A percentile compares a stretch with the other conserved stretches of the same genome.
phyloP scores from a whole-genome alignment of 2,888 invertebrate genomes.

The Cryptus viduatorius region DNA sequence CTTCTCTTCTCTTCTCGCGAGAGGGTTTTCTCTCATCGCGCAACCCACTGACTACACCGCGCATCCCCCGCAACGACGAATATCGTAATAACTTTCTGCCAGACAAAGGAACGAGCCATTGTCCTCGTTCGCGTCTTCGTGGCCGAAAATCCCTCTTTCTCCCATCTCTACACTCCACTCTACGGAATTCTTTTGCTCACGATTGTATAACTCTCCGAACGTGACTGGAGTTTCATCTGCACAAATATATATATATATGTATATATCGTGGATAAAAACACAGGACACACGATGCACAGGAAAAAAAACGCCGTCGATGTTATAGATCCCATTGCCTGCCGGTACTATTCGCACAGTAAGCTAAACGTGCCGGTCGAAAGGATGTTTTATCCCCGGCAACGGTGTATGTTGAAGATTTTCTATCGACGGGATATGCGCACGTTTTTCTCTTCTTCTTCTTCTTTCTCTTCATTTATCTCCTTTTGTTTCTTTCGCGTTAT shows the following conservation, averaged over 20 bases:
- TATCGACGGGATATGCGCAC: slow-evolving; percentile 57
- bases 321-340: slow-evolving; percentile 17
- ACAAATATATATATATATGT: not conserved
- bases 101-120: slow-evolving; percentile 60
- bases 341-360: slow-evolving; percentile 52
- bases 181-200: slow-evolving; percentile 43
- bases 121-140: slow-evolving; percentile 46
- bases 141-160: slow-evolving; percentile 1
- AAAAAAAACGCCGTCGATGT: slow-evolving; percentile 23
- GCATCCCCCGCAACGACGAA: slow-evolving; percentile 52
- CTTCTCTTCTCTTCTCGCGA: slow-evolving; percentile 18
- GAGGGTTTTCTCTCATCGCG: not conserved
- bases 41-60: not conserved
- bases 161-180: too few relatives aligned
- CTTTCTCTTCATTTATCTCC: not conserved
- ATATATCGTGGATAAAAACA: not conserved
- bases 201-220: slow-evolving; percentile 58
- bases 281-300: slow-evolving; percentile 1
- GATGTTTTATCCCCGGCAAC: slow-evolving; percentile 12
- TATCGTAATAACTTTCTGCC: slow-evolving; percentile 63
- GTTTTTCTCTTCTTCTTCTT: not conserved
- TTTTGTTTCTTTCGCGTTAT: not conserved
- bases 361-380: slow-evolving; percentile 57
- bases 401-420: slow-evolving; percentile 24
- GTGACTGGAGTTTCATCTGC: slow-evolving; percentile 56